Evolutionary conservation across 2,797 vertebrate species (phyloP), one percentile per base, ranked within the genome.

Genomic region (Numenius phaeopus): DNA sequence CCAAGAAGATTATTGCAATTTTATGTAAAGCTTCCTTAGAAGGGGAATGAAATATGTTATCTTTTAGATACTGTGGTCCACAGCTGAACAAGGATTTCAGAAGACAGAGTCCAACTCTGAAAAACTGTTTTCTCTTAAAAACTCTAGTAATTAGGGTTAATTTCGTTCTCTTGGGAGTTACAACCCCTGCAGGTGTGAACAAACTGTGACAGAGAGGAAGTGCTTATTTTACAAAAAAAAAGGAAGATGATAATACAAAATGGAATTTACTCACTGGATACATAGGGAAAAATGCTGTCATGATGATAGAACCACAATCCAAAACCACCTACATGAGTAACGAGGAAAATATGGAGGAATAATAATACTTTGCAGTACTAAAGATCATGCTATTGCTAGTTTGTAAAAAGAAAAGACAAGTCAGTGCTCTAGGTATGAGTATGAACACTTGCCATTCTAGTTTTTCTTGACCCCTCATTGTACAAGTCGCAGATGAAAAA

Each of bases 361-460:
- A 54, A 44, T 44, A 39, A 47, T 67, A 58, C 8, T 75, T 67
- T 47, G 4, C 10, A 24, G 5, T 67, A 57, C 23, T 67, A 54
- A 67, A 89, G 66, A 21, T 59, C 21, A 49, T 39, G 11, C 14
- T 54, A 37, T 54, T 42, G 4, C 13, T 75, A 30, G 5, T 72
- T 76, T 49, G 9, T 76, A 69, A 89, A 58, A 66, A 52, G 7
- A 18, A 39, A 69, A 47, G 52, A 64, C 39, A 69, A 29, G 5
- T 54, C 24, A 58, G 10, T 78, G 11, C 3, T 55, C 7, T 87
- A 1, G 3, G 0, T 32, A 11, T 29, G 22, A 1, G 0, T 73
- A 9, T 13, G 39, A 64, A 32, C 64, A 49, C 46, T 78, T 69
- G n/a, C 9, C 18, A 7, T 64, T 86, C 57, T 64, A 44, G 10